Percentiles rank a stretch among this genome's conserved stretches.
Evolutionary conservation across 2,113 vertebrate genomes (phyloP).

Genomic region (Triplophysa dalaica): DNA sequence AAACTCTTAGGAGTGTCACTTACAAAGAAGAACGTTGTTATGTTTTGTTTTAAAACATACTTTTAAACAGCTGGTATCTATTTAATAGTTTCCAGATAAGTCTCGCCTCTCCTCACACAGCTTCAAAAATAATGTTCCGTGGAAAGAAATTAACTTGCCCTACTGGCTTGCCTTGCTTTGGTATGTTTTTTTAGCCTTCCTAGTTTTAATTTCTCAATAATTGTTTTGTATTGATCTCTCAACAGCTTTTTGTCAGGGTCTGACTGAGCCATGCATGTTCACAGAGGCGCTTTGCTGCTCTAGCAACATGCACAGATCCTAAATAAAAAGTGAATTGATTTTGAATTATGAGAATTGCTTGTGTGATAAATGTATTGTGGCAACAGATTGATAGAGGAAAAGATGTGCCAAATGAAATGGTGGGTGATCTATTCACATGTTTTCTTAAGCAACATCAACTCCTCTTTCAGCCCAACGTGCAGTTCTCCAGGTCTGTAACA

Average conservation of each 20-base stretch:
- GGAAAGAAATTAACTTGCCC: neutral
- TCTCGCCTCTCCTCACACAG: too few relatives aligned
- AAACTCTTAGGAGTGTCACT: too few relatives aligned
- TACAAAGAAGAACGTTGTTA: too few relatives aligned
- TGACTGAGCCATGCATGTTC: too few relatives aligned
- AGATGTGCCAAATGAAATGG: neutral
- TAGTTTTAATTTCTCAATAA: constrained; percentile 70
- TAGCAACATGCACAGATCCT: too few relatives aligned
- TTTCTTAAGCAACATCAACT: constrained; percentile 66
- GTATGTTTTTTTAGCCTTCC: constrained; percentile 73
- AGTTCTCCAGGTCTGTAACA: constrained; percentile 65
- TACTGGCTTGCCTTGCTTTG: constrained; percentile 73
- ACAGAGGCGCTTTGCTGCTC: too few relatives aligned
- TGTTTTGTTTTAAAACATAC: too few relatives aligned
- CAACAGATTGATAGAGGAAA: neutral
- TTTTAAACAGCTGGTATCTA: too few relatives aligned
- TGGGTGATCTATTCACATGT: constrained; percentile 72
- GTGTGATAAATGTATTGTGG: neutral
- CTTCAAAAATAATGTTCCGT: neutral
- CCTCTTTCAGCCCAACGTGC: constrained; percentile 65
- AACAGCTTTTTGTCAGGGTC: too few relatives aligned
- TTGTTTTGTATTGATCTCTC: constrained; percentile 73
- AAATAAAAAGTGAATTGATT: too few relatives aligned
- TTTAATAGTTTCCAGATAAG: too few relatives aligned
- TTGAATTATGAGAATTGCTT: neutral